Conservation (phyloP, 1,140 invertebrate genomes). For the Bombus pyrosoma region DNA sequence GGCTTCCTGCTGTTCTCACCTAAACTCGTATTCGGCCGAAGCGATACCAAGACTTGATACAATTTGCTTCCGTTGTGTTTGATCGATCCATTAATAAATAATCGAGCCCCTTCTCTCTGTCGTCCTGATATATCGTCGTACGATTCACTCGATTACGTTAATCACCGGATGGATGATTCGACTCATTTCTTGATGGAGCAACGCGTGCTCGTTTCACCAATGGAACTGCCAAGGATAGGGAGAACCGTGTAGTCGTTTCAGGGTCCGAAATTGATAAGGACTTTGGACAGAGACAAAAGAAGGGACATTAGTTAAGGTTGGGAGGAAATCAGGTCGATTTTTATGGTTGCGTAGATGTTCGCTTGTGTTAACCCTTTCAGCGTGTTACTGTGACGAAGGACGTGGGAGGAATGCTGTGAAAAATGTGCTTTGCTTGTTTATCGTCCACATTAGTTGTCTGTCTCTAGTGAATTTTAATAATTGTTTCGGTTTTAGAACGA, state of each 20-base stretch:
- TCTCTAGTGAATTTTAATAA: neutral
- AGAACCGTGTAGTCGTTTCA: neutral
- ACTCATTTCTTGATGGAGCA: neutral
- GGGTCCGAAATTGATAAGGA: constrained; percentile 9
- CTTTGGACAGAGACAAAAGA: constrained; percentile 23
- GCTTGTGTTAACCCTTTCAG: neutral
- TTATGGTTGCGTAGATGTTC: constrained; percentile 4
- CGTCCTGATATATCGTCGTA: neutral
- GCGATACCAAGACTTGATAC: neutral
- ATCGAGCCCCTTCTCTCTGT: neutral
- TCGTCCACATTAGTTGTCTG: neutral
- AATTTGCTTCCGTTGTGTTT: neutral
- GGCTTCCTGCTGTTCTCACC: constrained; percentile 11
- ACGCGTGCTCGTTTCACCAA: neutral
- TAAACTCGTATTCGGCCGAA: neutral
- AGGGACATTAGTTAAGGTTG: neutral
- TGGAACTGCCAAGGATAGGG: neutral
- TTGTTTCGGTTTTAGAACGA: neutral
- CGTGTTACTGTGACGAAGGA: neutral
- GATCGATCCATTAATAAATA: constrained; percentile 14
- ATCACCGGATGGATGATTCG: neutral
- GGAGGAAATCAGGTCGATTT: constrained; percentile 5
- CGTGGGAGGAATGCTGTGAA: neutral
- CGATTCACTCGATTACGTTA: constrained; percentile 9
- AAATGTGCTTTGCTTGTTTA: constrained; percentile 1